These are phyloP conservation scores for Esox lucius DNA, from an alignment of 2,797 vertebrate species.

Conservation along the genomic window DNA sequence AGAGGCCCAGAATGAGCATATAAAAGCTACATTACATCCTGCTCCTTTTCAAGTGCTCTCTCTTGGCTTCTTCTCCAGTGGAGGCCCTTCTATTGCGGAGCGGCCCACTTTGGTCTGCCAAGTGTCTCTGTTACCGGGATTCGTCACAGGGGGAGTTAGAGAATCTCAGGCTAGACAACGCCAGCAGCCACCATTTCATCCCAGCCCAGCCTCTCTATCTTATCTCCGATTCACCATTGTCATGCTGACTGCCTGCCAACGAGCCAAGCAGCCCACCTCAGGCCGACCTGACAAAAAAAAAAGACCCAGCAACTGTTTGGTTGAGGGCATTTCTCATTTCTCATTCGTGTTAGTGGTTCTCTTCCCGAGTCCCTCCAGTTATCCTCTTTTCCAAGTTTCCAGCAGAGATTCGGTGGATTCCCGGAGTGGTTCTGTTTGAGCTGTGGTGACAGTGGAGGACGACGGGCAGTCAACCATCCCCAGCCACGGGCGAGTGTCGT, in stretches of 20 bases:
- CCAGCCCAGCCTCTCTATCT: slow-evolving; percentile 61
- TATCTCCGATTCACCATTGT: slow-evolving; percentile 67
- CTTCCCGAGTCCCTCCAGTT: slow-evolving; percentile 36
- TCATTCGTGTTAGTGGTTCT: slow-evolving; percentile 52
- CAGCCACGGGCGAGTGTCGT: slow-evolving; percentile 58
- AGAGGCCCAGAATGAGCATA: slow-evolving; percentile 78
- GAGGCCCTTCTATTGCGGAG: slow-evolving; percentile 53
- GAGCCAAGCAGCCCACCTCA: slow-evolving; percentile 40
- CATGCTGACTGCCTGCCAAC: slow-evolving; percentile 58
- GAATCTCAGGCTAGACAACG: slow-evolving; percentile 70
- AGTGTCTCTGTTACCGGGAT: slow-evolving; percentile 71
- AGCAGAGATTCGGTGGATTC: slow-evolving; percentile 54
- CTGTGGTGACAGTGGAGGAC: slow-evolving; percentile 32
- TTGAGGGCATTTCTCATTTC: slow-evolving; percentile 48
- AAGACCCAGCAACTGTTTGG: slow-evolving; percentile 1
- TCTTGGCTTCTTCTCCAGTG: slow-evolving; percentile 64
- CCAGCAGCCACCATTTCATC: slow-evolving; percentile 62
- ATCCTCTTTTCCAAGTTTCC: slow-evolving; percentile 34
- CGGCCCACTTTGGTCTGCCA: slow-evolving; percentile 70
- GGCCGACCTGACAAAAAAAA: slow-evolving; percentile 46
- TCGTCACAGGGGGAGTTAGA: slow-evolving; percentile 73
- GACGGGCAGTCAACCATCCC: slow-evolving; percentile 51
- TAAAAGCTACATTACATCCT: slow-evolving; percentile 79
- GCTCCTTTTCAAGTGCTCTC: slow-evolving; percentile 68
- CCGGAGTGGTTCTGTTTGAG: slow-evolving; percentile 55